These are phyloP conservation scores for Papilio protenor DNA, from an alignment of 2,888 invertebrate genomes.

Conservation along the genomic window DNA sequence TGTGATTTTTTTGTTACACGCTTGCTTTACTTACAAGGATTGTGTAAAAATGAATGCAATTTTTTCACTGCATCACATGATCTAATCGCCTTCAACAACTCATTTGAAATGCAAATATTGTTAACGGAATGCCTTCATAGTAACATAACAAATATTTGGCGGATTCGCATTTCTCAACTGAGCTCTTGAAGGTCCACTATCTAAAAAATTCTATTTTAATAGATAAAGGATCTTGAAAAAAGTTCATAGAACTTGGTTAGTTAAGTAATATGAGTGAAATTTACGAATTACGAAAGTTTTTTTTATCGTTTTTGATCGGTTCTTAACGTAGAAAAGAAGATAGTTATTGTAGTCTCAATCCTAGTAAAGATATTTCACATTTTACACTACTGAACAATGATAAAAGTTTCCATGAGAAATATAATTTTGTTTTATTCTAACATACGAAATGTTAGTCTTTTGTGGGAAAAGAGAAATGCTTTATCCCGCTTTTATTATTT, in stretches of 20 bases:
- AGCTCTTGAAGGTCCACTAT: not conserved
- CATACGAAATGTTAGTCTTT: not conserved
- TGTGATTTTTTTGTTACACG: slow-evolving; percentile 11
- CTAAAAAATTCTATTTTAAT: not conserved
- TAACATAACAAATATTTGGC: not conserved
- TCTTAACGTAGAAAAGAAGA: not conserved
- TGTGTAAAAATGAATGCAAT: slow-evolving; percentile 28
- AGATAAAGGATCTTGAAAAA: not conserved
- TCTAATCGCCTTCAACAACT: slow-evolving; percentile 33
- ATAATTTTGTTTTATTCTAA: not conserved
- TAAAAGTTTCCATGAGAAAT: slow-evolving; percentile 1
- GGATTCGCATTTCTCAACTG: not conserved
- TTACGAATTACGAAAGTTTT: not conserved
- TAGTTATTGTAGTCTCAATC: not conserved
- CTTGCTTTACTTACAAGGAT: slow-evolving; percentile 14
- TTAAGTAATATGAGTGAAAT: not conserved
- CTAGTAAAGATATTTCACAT: not conserved
- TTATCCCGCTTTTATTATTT: not conserved
- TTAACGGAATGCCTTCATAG: slow-evolving; percentile 19
- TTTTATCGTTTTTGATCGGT: not conserved
- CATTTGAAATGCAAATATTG: slow-evolving; percentile 28
- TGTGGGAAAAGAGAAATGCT: slow-evolving; percentile 7
- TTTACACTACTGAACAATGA: not conserved
- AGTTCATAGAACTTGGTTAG: not conserved
- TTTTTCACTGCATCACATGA: slow-evolving; percentile 36